Evolutionary conservation across 2,888 invertebrate genomes (phyloP).

Genomic region (Ochropacha duplaris): DNA sequence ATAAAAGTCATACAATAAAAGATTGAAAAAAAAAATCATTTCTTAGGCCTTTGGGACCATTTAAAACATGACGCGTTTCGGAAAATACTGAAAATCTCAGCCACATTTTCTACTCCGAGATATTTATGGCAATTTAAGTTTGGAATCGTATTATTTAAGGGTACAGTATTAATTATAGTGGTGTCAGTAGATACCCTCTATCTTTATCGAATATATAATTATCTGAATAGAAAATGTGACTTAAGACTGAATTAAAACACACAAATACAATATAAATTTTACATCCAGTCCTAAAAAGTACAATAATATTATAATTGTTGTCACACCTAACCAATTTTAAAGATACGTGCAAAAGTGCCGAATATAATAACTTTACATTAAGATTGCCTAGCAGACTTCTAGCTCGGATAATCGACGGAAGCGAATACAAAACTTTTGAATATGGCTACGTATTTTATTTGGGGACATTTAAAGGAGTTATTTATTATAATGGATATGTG

Average conservation of each 20-base stretch:
- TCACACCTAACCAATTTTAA: neutral
- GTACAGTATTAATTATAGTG: neutral
- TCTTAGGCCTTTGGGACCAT: neutral
- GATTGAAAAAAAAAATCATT: neutral
- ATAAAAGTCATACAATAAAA: conserved; percentile 5
- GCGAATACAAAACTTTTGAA: neutral
- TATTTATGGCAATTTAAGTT: neutral
- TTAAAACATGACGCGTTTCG: neutral
- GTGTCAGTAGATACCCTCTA: neutral
- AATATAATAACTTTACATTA: neutral
- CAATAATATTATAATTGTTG: neutral
- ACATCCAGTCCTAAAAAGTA: neutral
- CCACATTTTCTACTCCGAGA: neutral
- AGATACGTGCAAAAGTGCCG: neutral
- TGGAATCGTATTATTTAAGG: too few species aligned
- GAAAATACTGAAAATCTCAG: neutral
- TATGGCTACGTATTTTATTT: neutral
- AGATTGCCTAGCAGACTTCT: neutral
- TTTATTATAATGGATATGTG: neutral
- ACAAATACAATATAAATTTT: neutral
- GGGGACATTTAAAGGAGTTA: neutral
- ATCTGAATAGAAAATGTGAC: neutral
- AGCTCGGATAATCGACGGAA: neutral
- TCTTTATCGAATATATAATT: neutral
- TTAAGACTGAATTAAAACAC: neutral